Conservation (phyloP, 2,888 invertebrate species). For the Sepioteuthis lessoniana region DNA sequence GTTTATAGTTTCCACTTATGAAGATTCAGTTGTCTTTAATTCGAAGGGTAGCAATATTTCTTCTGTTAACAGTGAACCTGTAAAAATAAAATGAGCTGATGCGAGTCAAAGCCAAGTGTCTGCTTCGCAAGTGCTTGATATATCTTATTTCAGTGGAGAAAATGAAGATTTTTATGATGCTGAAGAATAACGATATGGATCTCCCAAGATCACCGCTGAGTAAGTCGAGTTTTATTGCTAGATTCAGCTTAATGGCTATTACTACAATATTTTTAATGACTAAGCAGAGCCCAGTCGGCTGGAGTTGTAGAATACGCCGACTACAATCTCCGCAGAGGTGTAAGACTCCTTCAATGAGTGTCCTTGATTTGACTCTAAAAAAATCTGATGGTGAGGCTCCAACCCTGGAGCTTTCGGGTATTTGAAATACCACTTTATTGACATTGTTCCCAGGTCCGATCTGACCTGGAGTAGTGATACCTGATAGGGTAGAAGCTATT, state of each 20-base stretch:
- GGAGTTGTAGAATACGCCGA: no score
- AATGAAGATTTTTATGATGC: conserved; percentile 85
- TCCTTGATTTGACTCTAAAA: no score
- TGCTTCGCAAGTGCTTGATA: conserved; percentile 81
- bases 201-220: conserved; percentile 59
- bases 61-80: not conserved
- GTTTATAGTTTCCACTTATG: not conserved
- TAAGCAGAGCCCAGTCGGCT: no score
- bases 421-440: no score
- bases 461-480: no score
- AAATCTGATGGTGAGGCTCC: no score
- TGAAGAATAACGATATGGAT: conserved; percentile 64
- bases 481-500: no score
- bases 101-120: conserved; percentile 24
- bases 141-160: conserved; percentile 97
- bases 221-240: conserved; percentile 51
- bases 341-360: no score
- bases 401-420: no score
- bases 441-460: no score
- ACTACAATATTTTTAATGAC: not conserved
- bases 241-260: not conserved
- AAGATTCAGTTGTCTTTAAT: conserved; percentile 35
- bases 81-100: conserved; percentile 37
- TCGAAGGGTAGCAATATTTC: conserved; percentile 35
- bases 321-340: no score